Evolutionary conservation across 92 coral and sea anemone genomes (phyloP).

Genomic region (Palythoa caribaeorum): DNA sequence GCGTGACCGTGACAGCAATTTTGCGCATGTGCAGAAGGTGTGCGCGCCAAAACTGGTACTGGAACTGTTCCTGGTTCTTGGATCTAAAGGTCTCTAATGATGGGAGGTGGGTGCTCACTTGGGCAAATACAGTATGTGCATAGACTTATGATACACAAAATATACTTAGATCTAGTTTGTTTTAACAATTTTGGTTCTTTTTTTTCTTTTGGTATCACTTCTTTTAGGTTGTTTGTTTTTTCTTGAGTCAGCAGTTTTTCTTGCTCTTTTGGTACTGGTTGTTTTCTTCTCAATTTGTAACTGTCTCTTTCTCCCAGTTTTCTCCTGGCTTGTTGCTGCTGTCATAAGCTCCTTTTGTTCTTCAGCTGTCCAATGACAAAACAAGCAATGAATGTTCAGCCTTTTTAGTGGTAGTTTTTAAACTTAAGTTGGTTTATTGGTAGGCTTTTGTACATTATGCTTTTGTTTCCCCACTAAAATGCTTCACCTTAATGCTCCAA

Average conservation of each 20-base stretch:
- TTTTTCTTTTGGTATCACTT: background rate
- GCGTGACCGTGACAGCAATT: too few relatives aligned
- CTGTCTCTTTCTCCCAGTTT: constrained; percentile 2
- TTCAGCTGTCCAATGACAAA: constrained; percentile 2
- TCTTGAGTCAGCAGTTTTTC: background rate
- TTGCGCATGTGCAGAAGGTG: too few relatives aligned
- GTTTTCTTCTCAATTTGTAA: background rate
- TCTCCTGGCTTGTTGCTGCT: background rate
- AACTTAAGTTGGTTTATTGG: background rate
- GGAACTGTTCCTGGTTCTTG: too few relatives aligned
- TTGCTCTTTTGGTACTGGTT: constrained; percentile 8
- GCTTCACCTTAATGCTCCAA: background rate
- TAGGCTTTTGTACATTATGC: background rate
- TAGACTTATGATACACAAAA: background rate
- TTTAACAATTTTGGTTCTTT: constrained; percentile 4
- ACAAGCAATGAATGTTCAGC: constrained; percentile 11
- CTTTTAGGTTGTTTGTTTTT: background rate
- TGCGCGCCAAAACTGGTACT: too few relatives aligned
- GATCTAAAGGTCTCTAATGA: too few relatives aligned
- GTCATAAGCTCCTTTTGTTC: background rate
- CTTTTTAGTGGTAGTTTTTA: background rate
- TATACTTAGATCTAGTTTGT: background rate
- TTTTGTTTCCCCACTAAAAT: constrained; percentile 13
- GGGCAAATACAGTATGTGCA: background rate
- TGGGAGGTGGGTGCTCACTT: background rate